These are phyloP conservation scores for Triops longicaudatus DNA, from an alignment of 1,140 invertebrate genomes.

Conservation along the genomic window DNA sequence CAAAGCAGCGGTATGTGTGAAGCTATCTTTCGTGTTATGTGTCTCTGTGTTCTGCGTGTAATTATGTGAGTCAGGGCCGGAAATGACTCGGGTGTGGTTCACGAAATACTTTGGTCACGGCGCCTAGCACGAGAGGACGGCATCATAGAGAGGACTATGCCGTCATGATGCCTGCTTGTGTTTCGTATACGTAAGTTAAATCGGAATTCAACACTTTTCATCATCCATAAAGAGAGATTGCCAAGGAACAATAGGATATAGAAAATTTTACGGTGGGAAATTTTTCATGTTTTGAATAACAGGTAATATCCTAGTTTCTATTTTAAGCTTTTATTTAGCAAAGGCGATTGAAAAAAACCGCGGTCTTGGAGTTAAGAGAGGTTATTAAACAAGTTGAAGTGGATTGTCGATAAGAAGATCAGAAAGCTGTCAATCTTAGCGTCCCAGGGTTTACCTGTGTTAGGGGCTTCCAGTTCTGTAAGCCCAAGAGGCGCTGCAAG, in stretches of 20 bases:
- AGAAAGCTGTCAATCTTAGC: not conserved
- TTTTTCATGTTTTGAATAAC: not conserved
- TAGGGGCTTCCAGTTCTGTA: not conserved
- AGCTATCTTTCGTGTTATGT: constrained; percentile 3
- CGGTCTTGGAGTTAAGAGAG: too few relatives aligned
- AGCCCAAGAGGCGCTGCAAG: not conserved
- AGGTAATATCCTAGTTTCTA: too few relatives aligned
- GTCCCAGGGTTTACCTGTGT: not conserved
- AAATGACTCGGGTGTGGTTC: constrained; percentile 14
- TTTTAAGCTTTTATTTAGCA: too few relatives aligned
- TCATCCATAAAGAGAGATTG: not conserved
- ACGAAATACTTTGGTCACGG: not conserved
- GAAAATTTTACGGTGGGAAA: not conserved
- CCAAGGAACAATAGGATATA: not conserved
- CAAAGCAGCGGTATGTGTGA: not conserved
- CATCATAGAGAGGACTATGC: not conserved
- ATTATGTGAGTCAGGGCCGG: constrained; percentile 10
- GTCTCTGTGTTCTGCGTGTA: not conserved
- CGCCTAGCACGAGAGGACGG: constrained; percentile 4
- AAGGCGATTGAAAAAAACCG: too few relatives aligned
- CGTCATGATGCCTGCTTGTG: not conserved
- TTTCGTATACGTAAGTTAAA: not conserved
- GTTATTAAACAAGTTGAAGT: not conserved
- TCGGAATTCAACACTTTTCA: not conserved
- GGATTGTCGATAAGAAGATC: not conserved